Evolutionary conservation across 2,797 vertebrate species (phyloP), one percentile per base, ranked within the genome.

Genomic region (Myotis pilosus): DNA sequence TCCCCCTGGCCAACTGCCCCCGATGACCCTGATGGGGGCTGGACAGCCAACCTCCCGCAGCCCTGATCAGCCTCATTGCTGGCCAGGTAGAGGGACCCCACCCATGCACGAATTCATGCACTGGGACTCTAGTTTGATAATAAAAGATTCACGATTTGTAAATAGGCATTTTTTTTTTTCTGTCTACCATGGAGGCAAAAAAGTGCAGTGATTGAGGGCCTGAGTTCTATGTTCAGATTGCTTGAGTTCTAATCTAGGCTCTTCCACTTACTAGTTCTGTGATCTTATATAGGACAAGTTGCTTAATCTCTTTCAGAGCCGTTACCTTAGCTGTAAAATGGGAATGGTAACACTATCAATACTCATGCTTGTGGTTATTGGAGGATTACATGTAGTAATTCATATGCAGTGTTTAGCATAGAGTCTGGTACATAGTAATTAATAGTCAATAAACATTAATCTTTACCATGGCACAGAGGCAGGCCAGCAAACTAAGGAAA

Each of bases 291-390:
- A 64, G 44, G 12, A 38, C 22, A 76, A 89, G 22, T 74, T 72
- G 83, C 38, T 79, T 71, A 79, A 57, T 47, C 3, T 75, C 25
- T 84, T 36, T 89, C 51, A 62, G 53, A 68, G 19, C 57, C 51
- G 55, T 85, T 84, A 80, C 20, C 38, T 71, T 80, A 30, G 60
- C 22, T 95, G 22, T 94, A 28, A 83, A 86, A 64, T 92, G 55
- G 9, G 11, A 87, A 60, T 57, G 15, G 38, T 57, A 82, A n/a
- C 68, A 55, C 23, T 83, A 62, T 93, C 64, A 89, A 49, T 17
- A 78, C 7, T 8, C 30, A 38, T 57, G 11, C 36, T 87, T 80
- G 38, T 12, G 30, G 55, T 86, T 87, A 44, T 20, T n/a, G 25
- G 30, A 72, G 8, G 17, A 53, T 64, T 81, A 85, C 53, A 60